phyloP scores from a whole-genome alignment of 1,140 invertebrate genomes.

The Zelostemma sp. region DNA sequence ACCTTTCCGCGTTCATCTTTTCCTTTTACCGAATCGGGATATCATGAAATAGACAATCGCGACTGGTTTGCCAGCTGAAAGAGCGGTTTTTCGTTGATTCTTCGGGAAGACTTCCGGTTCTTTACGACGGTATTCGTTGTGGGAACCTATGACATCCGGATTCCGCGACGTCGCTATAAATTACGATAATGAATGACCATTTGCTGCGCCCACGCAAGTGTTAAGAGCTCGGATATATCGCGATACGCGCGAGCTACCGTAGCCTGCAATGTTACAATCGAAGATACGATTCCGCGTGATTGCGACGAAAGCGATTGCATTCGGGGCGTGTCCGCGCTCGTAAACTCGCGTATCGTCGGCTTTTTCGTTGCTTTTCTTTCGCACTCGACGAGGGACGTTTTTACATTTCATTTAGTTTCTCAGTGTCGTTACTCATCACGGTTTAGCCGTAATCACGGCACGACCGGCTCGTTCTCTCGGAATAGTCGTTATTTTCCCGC shows the following conservation, averaged over 20 bases:
- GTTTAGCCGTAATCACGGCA: conserved; percentile 13
- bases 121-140: conserved; percentile 4
- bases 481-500: conserved; percentile 28
- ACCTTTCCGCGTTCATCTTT: conserved; percentile 48
- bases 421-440: background rate
- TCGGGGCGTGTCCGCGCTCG: conserved; percentile 32
- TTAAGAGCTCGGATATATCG: conserved; percentile 34
- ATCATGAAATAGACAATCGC: conserved; percentile 18
- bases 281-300: conserved; percentile 38
- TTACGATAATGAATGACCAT: conserved; percentile 49
- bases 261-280: conserved; percentile 25
- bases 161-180: conserved; percentile 39
- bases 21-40: conserved; percentile 4
- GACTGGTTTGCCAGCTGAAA: too few relatives aligned
- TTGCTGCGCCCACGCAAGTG: conserved; percentile 48
- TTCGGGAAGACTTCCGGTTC: background rate
- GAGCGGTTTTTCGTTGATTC: conserved; percentile 31
- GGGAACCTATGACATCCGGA: conserved; percentile 41
- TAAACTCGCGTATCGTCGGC: too few relatives aligned
- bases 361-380: background rate
- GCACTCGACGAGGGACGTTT: background rate
- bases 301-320: conserved; percentile 44
- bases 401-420: background rate
- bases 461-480: conserved; percentile 22
- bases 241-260: conserved; percentile 43